Conservation (phyloP, 2,888 invertebrate genomes). For the Aspidiotus destructor region DNA sequence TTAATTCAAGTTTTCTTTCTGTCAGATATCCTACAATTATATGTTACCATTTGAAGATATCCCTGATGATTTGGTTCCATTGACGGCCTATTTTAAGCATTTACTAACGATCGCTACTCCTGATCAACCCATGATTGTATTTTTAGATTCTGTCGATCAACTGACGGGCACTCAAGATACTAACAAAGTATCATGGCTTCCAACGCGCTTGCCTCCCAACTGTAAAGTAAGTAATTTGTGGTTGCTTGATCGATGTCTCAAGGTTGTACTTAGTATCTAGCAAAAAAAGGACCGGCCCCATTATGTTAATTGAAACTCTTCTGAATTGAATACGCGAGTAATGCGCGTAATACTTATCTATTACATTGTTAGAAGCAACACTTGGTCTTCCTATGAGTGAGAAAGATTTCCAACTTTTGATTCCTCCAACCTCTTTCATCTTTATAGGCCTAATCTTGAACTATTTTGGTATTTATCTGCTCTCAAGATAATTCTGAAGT, state of each 20-base stretch:
- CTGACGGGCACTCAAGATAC: slow-evolving; percentile 88
- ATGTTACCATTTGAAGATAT: slow-evolving; percentile 85
- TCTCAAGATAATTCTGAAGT: too few species aligned
- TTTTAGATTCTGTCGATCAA: slow-evolving; percentile 94
- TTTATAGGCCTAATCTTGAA: too few species aligned
- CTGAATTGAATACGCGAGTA: too few species aligned
- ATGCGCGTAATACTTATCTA: too few species aligned
- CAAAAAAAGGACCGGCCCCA: not conserved
- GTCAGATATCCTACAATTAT: slow-evolving; percentile 80
- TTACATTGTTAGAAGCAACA: too few species aligned
- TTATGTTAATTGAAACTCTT: not conserved
- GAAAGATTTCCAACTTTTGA: too few species aligned
- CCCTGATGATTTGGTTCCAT: slow-evolving; percentile 89
- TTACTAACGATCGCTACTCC: slow-evolving; percentile 69
- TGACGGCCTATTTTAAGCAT: slow-evolving; percentile 93
- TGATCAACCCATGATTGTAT: slow-evolving; percentile 78
- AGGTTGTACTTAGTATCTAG: not conserved
- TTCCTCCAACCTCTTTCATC: too few species aligned
- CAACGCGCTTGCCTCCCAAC: slow-evolving; percentile 74
- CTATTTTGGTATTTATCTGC: too few species aligned
- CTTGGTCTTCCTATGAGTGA: too few species aligned
- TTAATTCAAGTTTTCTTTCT: slow-evolving; percentile 35
- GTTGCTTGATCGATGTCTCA: not conserved
- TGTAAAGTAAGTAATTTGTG: slow-evolving; percentile 53
- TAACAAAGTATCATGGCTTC: slow-evolving; percentile 93